Evolutionary conservation across 2,888 invertebrate species (phyloP), one percentile per base, ranked within the genome.

Genomic region (Creontiades dilutus): DNA sequence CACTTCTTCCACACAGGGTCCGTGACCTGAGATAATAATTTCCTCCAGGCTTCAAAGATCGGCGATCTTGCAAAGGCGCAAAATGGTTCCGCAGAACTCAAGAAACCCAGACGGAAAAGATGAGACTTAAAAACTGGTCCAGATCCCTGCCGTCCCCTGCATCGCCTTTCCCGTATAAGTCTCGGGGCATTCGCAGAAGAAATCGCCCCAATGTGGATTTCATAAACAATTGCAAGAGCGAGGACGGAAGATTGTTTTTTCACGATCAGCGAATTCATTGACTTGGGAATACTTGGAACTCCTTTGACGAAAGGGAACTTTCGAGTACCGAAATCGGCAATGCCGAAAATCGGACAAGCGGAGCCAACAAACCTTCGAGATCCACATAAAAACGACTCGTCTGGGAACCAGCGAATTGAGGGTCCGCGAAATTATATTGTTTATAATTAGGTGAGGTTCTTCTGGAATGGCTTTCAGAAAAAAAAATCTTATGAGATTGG

Each of bases 141-240:
- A 78, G 78, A 47, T 47, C 47, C 78, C n/a, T 78, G 27, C 19
- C 16, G n/a, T 28, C 14, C 76, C 14, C 5, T 9, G 68, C 68
- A 68, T 68, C 68, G 68, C 78, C 16, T 16, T 76, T 46, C 16
- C 78, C 78, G 37, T 78, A 47, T 78, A 78, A 47, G 78, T 78
- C 78, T 37, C 28, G 78, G 78, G 78, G 78, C 78, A 78, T 78
- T 19, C 78, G 47, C 16, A 14, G 47, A 78, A 78, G 78, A 78
- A 78, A 78, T 46, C 37, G 78, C 78, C 78, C 78, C 78, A 78
- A 78, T 78, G 78, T 78, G 78, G 76, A 78, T 78, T 78, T 78
- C 78, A 78, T 78, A 78, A 78, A 78, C 78, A 78, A 78, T 78
- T 46, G 28, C 68, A 27, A 27, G 23, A 23, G 68, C n/a, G 27